These are phyloP conservation scores for Propsilocerus akamusi DNA, from an alignment of 1,140 invertebrate genomes.

Conservation along the genomic window DNA sequence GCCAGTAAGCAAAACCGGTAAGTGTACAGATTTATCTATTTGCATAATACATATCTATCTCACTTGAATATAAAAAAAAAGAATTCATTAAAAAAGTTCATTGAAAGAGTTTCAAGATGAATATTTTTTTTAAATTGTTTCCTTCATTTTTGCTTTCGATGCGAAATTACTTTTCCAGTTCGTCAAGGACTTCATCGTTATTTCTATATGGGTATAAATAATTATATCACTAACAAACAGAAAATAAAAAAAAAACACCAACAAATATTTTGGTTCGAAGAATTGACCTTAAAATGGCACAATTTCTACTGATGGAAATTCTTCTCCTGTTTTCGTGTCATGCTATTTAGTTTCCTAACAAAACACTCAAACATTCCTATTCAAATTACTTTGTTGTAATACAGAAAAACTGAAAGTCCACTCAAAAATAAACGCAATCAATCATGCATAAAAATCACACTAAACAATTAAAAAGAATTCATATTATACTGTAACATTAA, in stretches of 20 bases:
- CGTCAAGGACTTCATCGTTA: constrained; percentile 27
- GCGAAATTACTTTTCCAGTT: constrained; percentile 16
- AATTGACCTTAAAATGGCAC: no score
- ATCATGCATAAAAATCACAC: neutral
- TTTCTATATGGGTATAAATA: constrained; percentile 23
- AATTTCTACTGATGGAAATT: no score
- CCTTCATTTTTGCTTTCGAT: constrained; percentile 6
- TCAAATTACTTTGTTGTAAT: no score
- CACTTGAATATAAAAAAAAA: neutral
- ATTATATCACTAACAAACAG: neutral
- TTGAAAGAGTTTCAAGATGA: no score
- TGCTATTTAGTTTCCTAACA: neutral
- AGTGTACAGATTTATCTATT: constrained; percentile 9
- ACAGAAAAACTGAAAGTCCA: neutral
- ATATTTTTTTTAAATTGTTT: constrained; percentile 3
- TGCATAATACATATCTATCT: constrained; percentile 11
- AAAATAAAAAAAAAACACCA: neutral
- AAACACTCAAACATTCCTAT: neutral
- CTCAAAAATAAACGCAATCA: neutral
- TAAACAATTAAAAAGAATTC: neutral
- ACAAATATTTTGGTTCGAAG: no score
- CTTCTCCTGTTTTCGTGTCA: constrained; percentile 7
- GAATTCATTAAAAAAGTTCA: neutral
- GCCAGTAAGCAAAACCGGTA: constrained; percentile 13
- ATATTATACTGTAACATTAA: no score